Evolutionary conservation across 2,888 invertebrate species (phyloP).

Genomic region (Volucella bombylans): DNA sequence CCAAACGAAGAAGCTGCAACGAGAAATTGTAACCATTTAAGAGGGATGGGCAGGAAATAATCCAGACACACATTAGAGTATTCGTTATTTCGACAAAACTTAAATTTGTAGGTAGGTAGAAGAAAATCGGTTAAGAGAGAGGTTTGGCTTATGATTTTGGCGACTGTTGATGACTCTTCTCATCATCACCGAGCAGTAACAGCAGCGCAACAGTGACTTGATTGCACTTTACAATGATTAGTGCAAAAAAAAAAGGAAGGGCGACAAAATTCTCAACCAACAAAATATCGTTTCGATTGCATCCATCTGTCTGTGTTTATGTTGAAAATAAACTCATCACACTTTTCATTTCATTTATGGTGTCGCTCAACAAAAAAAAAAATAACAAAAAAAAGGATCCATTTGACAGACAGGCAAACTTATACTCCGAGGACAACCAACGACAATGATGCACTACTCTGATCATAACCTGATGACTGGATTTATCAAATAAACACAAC

Average conservation of each 20-base stretch:
- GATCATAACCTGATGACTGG: conserved; percentile 16
- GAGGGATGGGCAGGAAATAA: conserved; percentile 73
- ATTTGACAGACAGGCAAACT: conserved; percentile 5
- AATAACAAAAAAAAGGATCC: not conserved
- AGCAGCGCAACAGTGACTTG: too few relatives aligned
- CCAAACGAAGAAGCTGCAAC: conserved; percentile 5
- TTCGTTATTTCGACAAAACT: conserved; percentile 34
- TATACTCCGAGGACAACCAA: not conserved
- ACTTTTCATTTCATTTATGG: conserved; percentile 35
- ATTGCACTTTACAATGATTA: conserved; percentile 14
- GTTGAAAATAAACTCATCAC: conserved; percentile 68
- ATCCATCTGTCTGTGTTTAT: conserved; percentile 68
- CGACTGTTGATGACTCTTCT: conserved; percentile 47
- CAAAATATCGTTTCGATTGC: conserved; percentile 49
- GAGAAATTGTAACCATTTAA: conserved; percentile 29
- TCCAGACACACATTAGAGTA: conserved; percentile 67
- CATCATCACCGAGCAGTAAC: too few relatives aligned
- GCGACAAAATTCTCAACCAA: conserved; percentile 23
- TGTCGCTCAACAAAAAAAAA: conserved; percentile 44
- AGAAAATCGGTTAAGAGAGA: conserved; percentile 1
- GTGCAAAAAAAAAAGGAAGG: conserved; percentile 22
- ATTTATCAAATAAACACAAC: conserved; percentile 58
- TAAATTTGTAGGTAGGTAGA: conserved; percentile 52
- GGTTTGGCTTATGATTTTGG: conserved; percentile 58
- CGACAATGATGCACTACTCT: conserved; percentile 34